Evolutionary conservation across 2,888 invertebrate genomes (phyloP), one percentile per base, ranked within the genome.

Genomic region (Tenthredo notha): DNA sequence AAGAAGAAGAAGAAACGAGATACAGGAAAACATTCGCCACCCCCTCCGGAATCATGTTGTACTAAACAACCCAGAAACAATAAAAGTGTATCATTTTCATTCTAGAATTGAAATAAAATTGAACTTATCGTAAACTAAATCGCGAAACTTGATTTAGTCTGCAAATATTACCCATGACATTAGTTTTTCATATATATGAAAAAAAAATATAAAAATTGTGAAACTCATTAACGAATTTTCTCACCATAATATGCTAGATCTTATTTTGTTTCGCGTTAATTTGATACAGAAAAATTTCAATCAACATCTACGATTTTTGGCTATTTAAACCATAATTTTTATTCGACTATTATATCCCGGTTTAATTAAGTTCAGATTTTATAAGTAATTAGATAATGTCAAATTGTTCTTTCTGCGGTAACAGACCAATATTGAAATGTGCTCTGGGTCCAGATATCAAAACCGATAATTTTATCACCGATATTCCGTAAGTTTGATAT

Each of bases 71-170:
- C 43, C 37, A 43, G 29, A 83, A 43, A 40, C 25, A 83, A 83
- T 58, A 83, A 83, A 47, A 83, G 37, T 70, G 83, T 83, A n/a
- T 67, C 83, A 47, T 83, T 83, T 33, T 67, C 83, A 47, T 67
- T 83, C 18, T 83, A 47, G 67, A 25, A 37, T 67, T n/a, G 18
- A 54, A 77, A 21, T 74, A 37, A 80, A 58, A 78, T 37, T 61
- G 6, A 2, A 58, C 21, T 33, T 6, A 77, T 54, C 7, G 33
- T 7, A 61, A 61, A 61, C 10, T 21, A 61, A 18, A n/a, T 18
- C 50, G 18, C 9, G 70, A 47, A 21, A 70, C 70, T 70, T 15
- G 12, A 74, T 74, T 74, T 15, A 74, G 37, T 18, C 29, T 70
- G n/a, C 18, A 65, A 25, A n/a, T 37, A 70, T 70, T 25, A 10